Base-by-base conservation (phyloP, 2,888 invertebrate genomes). In the Pimpla rufipes region DNA sequence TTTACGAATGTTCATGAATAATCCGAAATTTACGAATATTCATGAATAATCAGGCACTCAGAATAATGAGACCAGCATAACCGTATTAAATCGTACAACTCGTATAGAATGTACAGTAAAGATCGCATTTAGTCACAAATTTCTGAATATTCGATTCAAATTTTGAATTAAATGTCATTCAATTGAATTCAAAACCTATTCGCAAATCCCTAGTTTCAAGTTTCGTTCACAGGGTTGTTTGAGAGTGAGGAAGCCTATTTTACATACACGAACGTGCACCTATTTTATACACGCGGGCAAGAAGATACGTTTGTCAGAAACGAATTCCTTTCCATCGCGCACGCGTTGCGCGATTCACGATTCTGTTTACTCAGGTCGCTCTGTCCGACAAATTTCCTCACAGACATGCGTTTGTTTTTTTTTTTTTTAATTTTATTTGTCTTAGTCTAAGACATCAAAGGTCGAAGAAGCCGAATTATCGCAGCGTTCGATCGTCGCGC, bases 401-500 rank as follows among this genome's bases (percentile, higher is more conserved):
- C 37, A 35, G 37, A 62, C n/a, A 18, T 62, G 59, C 35, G 3
- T 62, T 62, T 59, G 3, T 37, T n/a, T 59, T 37, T n/a, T 62
- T 62, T n/a, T 55, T 23, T 55, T 55, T 11, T 45, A 45, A 45
- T 21, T 55, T 40, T 62, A 18, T 11, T 45, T 13, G 13, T 21
- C 21, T 40, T 62, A 18, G 59, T 2, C 10, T 37, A 62, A 37
- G 37, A 16, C n/a, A 62, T 40, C 18, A 62, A 29, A 3, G 37
- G 2, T 40, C 37, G 37, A 37, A 16, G 35, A 8, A 67, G 8
- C 67, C 67, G 67, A 47, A 67, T 67, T 67, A 67, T 47, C 8
- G 59, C 35, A 62, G 37, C 16, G 59, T 62, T 62, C 16, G 16
- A 62, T 62, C 35, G 40, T 68, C 70, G 70, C 18, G 64, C 10